A percentile compares a stretch with the other conserved stretches of the same genome.
Conservation (phyloP, 2,888 invertebrate genomes). For the Agrochola lota region DNA sequence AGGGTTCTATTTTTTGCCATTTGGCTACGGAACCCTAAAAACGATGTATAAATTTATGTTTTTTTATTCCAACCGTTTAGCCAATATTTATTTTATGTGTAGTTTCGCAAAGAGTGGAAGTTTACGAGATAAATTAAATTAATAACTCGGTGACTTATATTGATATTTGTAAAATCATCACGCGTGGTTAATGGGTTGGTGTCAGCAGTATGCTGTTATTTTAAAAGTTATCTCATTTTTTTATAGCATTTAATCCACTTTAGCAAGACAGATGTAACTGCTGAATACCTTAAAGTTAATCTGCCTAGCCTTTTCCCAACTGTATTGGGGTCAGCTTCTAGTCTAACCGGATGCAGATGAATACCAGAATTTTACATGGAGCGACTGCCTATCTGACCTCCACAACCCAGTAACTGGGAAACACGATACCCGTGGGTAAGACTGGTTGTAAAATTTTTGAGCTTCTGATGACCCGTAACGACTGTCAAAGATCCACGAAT, state of each 20-base stretch:
- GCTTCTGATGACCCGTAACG: too few species aligned
- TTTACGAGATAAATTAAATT: slow-evolving; percentile 37
- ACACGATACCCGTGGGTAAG: too few species aligned
- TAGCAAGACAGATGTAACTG: background rate
- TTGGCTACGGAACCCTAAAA: too few species aligned
- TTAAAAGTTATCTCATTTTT: background rate
- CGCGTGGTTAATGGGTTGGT: background rate
- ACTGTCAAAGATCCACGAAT: too few species aligned
- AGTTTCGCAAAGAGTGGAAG: slow-evolving; percentile 19
- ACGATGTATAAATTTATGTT: background rate
- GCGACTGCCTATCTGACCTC: too few species aligned
- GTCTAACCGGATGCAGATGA: background rate
- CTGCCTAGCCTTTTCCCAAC: background rate
- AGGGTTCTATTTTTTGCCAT: too few species aligned
- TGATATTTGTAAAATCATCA: background rate
- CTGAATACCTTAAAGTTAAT: background rate
- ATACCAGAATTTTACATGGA: too few species aligned
- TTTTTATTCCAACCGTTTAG: slow-evolving; percentile 44
- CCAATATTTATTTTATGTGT: slow-evolving; percentile 43
- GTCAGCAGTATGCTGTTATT: background rate
- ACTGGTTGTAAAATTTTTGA: too few species aligned
- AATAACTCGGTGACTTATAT: background rate
- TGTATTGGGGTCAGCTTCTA: background rate
- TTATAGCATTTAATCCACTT: background rate
- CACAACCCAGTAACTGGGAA: too few species aligned